These are phyloP conservation scores for Jacana jacana DNA, from an alignment of 2,113 vertebrate species.

Conservation along the genomic window DNA sequence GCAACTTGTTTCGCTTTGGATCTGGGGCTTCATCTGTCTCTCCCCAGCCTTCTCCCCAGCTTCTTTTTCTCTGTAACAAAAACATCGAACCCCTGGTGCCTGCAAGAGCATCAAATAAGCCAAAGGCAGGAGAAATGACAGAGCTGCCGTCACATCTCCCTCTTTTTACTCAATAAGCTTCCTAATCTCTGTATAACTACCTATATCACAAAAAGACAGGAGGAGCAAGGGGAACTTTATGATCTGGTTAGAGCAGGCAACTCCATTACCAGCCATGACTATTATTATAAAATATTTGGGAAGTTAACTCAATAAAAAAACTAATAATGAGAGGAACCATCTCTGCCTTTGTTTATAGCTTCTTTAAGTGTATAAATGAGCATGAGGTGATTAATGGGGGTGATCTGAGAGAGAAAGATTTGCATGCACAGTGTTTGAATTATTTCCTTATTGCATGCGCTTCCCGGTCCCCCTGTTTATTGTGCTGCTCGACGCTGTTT, in stretches of 20 bases:
- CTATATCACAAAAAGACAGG: not conserved
- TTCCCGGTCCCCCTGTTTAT: slow-evolving; percentile 33
- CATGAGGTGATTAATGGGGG: slow-evolving; percentile 46
- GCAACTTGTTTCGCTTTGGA: not conserved
- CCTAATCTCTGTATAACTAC: not conserved
- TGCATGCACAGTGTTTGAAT: slow-evolving; percentile 32
- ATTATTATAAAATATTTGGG: slow-evolving; percentile 60
- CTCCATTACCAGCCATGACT: slow-evolving; percentile 25
- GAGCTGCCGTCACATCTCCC: not conserved
- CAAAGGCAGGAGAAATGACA: not conserved
- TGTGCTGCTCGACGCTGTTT: slow-evolving; percentile 25
- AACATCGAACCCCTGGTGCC: not conserved
- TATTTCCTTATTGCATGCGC: slow-evolving; percentile 37
- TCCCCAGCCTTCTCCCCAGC: not conserved
- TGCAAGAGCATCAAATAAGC: not conserved
- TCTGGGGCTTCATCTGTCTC: not conserved
- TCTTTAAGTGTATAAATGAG: slow-evolving; percentile 61
- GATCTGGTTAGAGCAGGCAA: slow-evolving; percentile 27
- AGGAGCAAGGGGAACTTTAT: slow-evolving; percentile 32
- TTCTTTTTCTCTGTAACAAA: not conserved
- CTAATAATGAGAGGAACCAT: slow-evolving; percentile 62
- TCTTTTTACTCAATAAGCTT: slow-evolving; percentile 17
- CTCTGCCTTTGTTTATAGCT: slow-evolving; percentile 47
- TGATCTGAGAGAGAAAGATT: slow-evolving; percentile 32
- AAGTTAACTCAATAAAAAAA: slow-evolving; percentile 60